Evolutionary conservation across 2,797 vertebrate species (phyloP), one percentile per base, ranked within the genome.

Genomic region (Pseudopleuronectes americanus): DNA sequence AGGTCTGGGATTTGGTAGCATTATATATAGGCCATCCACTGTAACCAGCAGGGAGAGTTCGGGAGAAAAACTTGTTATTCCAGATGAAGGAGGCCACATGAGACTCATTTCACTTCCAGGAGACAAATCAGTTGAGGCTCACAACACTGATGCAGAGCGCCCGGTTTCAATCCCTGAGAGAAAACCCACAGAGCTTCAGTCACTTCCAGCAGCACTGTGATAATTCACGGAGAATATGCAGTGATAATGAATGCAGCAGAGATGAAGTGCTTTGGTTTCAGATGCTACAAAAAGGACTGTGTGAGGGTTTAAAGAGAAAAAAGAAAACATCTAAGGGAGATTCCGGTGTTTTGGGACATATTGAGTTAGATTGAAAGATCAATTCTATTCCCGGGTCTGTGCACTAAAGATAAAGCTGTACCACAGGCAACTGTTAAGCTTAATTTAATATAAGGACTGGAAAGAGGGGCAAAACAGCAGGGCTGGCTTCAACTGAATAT

Each of bases 51-150:
- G 75, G 63, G 8, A 58, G 33, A 19, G 57, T 59, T 55, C 6
- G 33, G 52, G 57, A 76, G 41, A 66, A 63, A 69, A 64, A 68
- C 4, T 8, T 79, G 76, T 74, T 81, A 57, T 80, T 85, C 45
- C 64, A 80, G 64, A 70, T 70, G 49, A 83, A 82, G 51, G 5
- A 19, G 64, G 45, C 26, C 70, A 69, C 48, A 61, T 41, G 31
- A 80, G 74, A 84, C 57, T 77, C 31, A 60, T 60, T 66, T 69
- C 6, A 56, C 49, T 66, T 63, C 19, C 19, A 58, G 38, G 56
- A 52, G 53, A 57, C 48, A 64, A 41, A 58, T 24, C 24, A 9
- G 54, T 13, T 16, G 48, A 71, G 16, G 38, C 48, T 67, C 28
- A 41, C 22, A 70, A 54, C 17, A 3, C 19, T 57, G 19, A 26